phyloP scores from a whole-genome alignment of 2,113 vertebrate genomes.

The Syngnathoides biaculeatus region DNA sequence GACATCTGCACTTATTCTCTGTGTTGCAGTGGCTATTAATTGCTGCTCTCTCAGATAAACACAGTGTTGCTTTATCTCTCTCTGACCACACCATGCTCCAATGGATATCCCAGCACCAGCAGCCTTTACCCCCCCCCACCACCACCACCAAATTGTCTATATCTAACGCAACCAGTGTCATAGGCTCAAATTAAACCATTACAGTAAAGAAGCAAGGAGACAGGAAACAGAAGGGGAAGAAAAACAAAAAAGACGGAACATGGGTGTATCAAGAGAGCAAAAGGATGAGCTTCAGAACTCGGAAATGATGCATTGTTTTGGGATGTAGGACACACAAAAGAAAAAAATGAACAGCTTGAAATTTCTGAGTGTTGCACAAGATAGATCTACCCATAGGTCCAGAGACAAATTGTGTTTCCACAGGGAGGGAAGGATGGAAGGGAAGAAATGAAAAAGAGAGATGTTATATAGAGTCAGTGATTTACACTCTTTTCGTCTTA shows the following conservation, averaged over 20 bases:
- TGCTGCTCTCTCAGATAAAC: conserved; percentile 60
- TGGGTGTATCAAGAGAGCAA: conserved; percentile 37
- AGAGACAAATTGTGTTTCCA: conserved; percentile 31
- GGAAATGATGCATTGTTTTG: conserved; percentile 58
- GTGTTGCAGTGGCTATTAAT: conserved; percentile 53
- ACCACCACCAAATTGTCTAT: conserved; percentile 31
- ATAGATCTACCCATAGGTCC: conserved; percentile 47
- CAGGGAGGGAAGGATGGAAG: conserved; percentile 25
- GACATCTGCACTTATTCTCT: conserved; percentile 45
- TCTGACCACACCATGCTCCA: conserved; percentile 46
- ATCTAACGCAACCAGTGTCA: conserved; percentile 43
- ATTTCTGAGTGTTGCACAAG: conserved; percentile 61
- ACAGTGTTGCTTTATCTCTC: conserved; percentile 56
- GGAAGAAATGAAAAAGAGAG: conserved; percentile 38
- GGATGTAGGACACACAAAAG: conserved; percentile 5
- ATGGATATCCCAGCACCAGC: conserved; percentile 40
- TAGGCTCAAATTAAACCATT: conserved; percentile 64
- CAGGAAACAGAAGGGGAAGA: background rate
- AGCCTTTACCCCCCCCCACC: conserved; percentile 29
- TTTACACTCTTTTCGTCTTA: conserved; percentile 59
- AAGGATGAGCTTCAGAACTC: conserved; percentile 35
- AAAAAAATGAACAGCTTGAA: conserved; percentile 28
- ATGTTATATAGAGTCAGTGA: conserved; percentile 52
- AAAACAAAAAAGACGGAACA: conserved; percentile 18
- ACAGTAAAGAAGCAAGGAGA: conserved; percentile 39